phyloP scores from a whole-genome alignment of 2,113 vertebrate genomes.

The Accipiter virgatus region DNA sequence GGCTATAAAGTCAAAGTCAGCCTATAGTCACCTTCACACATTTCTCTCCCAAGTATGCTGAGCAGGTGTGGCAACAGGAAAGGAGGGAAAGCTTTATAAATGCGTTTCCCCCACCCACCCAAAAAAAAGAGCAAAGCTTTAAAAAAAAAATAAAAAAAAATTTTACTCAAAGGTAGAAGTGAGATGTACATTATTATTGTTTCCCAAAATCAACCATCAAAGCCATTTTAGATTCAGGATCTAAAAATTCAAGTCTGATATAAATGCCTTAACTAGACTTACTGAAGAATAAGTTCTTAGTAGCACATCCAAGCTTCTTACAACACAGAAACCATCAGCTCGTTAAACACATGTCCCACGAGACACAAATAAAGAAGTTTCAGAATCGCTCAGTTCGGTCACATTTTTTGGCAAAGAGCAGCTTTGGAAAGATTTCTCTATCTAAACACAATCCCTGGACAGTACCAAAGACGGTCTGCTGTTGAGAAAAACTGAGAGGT shows the following conservation, averaged over 20 bases:
- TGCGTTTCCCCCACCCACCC: fast-evolving
- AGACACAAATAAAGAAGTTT: not conserved
- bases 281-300: not conserved
- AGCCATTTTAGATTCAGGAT: not conserved
- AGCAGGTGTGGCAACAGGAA: not conserved
- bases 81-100: not conserved
- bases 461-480: not conserved
- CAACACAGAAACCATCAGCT: not conserved
- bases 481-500: not conserved
- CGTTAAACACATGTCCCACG: not conserved
- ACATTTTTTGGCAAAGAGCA: not conserved
- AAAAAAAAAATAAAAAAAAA: too few species aligned
- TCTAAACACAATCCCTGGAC: not conserved
- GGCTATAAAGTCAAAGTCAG: not conserved
- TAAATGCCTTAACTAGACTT: not conserved
- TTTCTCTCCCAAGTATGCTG: not conserved
- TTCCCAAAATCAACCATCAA: not conserved
- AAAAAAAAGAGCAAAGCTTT: not conserved
- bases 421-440: not conserved
- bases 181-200: not conserved
- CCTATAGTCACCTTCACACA: not conserved
- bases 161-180: not conserved
- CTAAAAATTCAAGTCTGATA: not conserved
- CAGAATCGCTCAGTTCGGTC: not conserved
- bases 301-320: not conserved